phyloP scores from a whole-genome alignment of 2,888 invertebrate species.

The Acheta domesticus region DNA sequence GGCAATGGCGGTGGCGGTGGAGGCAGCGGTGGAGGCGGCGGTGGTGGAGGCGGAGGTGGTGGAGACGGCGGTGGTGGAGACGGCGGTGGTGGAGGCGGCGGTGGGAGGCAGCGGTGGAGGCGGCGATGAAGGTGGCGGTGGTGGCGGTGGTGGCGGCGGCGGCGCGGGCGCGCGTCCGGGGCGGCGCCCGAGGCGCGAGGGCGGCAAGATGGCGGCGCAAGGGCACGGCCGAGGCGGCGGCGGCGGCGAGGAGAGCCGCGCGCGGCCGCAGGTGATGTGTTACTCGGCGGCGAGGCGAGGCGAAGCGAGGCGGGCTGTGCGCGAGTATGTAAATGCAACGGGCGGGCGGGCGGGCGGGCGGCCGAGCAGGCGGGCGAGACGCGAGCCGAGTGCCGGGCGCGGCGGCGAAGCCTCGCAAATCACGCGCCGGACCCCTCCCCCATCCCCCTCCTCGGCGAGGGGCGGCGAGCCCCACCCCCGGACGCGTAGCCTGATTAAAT shows the following conservation, averaged over 20 bases:
- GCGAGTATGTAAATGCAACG: conserved; percentile 7
- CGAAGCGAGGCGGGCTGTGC: not conserved
- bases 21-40: too few species aligned
- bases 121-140: not conserved
- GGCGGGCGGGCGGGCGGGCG: not conserved
- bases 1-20: not conserved
- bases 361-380: not conserved
- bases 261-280: not conserved
- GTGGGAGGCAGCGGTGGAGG: not conserved
- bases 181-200: not conserved
- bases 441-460: not conserved
- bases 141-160: not conserved
- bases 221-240: not conserved
- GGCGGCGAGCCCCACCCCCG: not conserved
- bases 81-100: too few species aligned
- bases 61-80: too few species aligned
- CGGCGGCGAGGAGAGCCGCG: not conserved
- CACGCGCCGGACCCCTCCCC: not conserved
- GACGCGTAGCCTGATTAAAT: not conserved
- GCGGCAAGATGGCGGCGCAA: not conserved
- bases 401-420: not conserved
- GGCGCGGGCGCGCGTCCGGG: not conserved
- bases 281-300: not conserved
- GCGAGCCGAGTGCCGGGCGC: too few species aligned
- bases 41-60: too few species aligned